These are phyloP conservation scores for Mionectes olivaceus DNA, from an alignment of 2,797 vertebrate genomes.

Conservation along the genomic window DNA sequence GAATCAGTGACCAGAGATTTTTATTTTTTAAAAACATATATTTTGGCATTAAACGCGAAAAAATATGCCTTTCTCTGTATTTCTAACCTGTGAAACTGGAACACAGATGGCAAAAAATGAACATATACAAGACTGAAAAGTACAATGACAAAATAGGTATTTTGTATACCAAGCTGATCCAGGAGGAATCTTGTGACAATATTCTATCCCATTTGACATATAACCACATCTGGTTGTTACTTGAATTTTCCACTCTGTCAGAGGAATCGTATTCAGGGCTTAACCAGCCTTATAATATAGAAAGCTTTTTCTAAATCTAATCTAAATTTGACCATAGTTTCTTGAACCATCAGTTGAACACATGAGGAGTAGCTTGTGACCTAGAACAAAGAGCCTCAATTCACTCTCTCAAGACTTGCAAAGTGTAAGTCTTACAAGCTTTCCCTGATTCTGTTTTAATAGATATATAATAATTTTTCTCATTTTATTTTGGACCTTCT, in stretches of 20 bases:
- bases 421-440: background rate
- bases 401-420: background rate
- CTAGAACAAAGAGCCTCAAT: background rate
- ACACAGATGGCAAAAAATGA: background rate
- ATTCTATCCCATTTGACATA: background rate
- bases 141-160: background rate
- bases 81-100: background rate
- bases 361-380: background rate
- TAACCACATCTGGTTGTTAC: background rate
- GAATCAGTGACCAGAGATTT: background rate
- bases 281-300: background rate
- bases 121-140: background rate
- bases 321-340: background rate
- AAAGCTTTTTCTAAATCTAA: background rate
- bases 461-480: background rate
- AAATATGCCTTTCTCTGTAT: background rate
- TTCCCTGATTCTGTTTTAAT: background rate
- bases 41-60: background rate
- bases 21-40: background rate
- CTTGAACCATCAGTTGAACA: background rate
- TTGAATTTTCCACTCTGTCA: background rate
- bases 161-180: background rate
- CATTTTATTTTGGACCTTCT: background rate
- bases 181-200: background rate
- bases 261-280: background rate